Evolutionary conservation across 1,140 invertebrate species (phyloP), one percentile per base, ranked within the genome.

Genomic region (Drosophila gunungcola): DNA sequence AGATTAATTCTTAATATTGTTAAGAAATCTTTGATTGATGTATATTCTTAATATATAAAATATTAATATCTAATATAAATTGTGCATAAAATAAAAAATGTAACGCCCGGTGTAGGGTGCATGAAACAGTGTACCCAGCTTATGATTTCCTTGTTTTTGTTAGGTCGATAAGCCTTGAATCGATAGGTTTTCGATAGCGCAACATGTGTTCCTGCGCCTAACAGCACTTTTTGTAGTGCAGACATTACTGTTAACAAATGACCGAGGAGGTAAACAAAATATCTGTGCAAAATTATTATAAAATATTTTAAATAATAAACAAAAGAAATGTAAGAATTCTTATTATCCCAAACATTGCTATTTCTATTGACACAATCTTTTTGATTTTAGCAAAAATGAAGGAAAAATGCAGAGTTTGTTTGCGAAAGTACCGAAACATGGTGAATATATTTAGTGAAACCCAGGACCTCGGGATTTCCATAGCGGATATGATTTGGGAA

Each of bases 331-430:
- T 45, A 25, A 25, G 43, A 4, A 25, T n/a, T 9, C 2, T n/a
- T 4, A 39, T 6, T 32, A 32, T 32, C 12, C n/a, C 0, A 5
- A 4, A 13, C 13, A 4, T 16, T 5, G 3, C n/a, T 4, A 49
- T n/a, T 29, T 3, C 9, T 3, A 2, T 10, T 10, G 4, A 13
- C 9, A 4, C 0, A 13, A 0, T 32, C 2, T 32, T 13, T 2
- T n/a, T n/a, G 27, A 9, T 49, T 49, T 49, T 9, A 16, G 27
- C 16, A 2, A 49, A 49, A 32, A 49, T 49, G 27, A 49, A 32
- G 27, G n/a, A 13, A 2, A 49, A 34, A 11, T 49, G 48, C 48
- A 49, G 48, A 29, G 27, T 16, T 49, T 49, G 27, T 6, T 49
- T 32, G 9, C 27, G 9, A 6, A 32, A 32, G 4, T 1, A 16